These are phyloP conservation scores for Leptinotarsa lineolata DNA, from an alignment of 1,140 invertebrate genomes.

Conservation along the genomic window DNA sequence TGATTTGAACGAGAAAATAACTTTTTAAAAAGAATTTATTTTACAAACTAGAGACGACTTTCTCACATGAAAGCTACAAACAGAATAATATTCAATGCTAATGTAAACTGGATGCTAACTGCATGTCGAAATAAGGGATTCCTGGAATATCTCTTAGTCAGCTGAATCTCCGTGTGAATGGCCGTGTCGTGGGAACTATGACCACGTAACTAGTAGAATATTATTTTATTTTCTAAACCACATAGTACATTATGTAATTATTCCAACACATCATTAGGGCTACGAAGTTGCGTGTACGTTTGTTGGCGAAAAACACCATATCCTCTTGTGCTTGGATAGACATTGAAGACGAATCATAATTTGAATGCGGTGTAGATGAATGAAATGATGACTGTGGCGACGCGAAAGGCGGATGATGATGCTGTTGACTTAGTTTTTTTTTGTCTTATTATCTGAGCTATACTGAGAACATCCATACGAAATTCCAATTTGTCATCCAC, in stretches of 20 bases:
- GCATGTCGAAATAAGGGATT: too few species aligned
- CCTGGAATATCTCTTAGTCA: too few species aligned
- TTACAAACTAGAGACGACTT: too few species aligned
- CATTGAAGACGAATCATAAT: not conserved
- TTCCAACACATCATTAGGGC: constrained; percentile 1
- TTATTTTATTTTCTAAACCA: constrained; percentile 11
- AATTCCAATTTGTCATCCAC: constrained; percentile 7
- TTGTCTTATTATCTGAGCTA: not conserved
- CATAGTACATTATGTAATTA: constrained; percentile 16
- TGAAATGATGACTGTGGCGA: not conserved
- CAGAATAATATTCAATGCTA: too few species aligned
- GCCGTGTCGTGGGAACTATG: too few species aligned
- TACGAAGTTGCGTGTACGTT: not conserved
- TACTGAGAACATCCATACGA: not conserved
- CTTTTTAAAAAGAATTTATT: too few species aligned
- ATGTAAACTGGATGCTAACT: too few species aligned
- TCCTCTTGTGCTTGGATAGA: not conserved
- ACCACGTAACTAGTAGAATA: constrained; percentile 5
- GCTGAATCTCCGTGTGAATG: too few species aligned
- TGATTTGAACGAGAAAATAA: too few species aligned
- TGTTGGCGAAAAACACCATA: not conserved
- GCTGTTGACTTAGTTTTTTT: not conserved
- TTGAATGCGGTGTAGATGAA: not conserved
- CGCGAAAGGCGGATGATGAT: not conserved
- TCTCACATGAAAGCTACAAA: too few species aligned